Evolutionary conservation across 2,797 vertebrate species (phyloP).

Genomic region (Phoxinus dragarum): DNA sequence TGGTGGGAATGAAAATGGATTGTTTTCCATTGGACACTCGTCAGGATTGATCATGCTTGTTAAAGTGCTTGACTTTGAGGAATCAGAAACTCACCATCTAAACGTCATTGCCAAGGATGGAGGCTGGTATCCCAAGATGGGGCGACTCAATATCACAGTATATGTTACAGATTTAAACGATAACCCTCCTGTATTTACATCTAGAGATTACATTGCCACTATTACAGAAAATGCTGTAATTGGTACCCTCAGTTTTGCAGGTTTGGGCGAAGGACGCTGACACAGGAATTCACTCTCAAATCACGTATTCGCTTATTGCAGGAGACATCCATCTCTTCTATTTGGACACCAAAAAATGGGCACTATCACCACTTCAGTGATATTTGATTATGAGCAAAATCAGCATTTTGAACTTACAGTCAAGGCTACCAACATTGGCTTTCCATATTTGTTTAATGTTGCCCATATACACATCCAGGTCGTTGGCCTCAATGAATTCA

Average conservation of each 20-base stretch:
- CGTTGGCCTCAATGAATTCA: conserved; percentile 78
- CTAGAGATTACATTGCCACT: conserved; percentile 64
- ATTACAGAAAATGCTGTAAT: conserved; percentile 74
- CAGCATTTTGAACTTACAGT: conserved; percentile 75
- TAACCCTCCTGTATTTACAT: conserved; percentile 76
- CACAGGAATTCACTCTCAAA: conserved; percentile 72
- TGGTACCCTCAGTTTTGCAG: conserved; percentile 69
- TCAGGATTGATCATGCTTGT: conserved; percentile 76
- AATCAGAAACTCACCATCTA: conserved; percentile 64
- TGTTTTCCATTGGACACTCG: conserved; percentile 72
- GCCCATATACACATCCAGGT: conserved; percentile 74
- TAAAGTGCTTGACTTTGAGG: conserved; percentile 77
- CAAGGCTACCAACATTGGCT: conserved; percentile 73
- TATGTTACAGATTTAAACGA: conserved; percentile 79
- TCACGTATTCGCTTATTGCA: conserved; percentile 75
- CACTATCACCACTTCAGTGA: conserved; percentile 69
- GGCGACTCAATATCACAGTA: conserved; percentile 71
- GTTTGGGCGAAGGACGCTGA: conserved; percentile 75
- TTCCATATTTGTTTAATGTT: conserved; percentile 69
- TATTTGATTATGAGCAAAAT: conserved; percentile 79
- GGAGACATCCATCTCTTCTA: conserved; percentile 74
- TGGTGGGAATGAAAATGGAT: conserved; percentile 61
- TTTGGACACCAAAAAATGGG: conserved; percentile 75
- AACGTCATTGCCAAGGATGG: conserved; percentile 73
- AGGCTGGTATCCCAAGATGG: conserved; percentile 74